Percentiles rank a stretch among this genome's conserved stretches.
phyloP scores from a whole-genome alignment of 2,113 vertebrate genomes.

The Thamnophis sirtalis region DNA sequence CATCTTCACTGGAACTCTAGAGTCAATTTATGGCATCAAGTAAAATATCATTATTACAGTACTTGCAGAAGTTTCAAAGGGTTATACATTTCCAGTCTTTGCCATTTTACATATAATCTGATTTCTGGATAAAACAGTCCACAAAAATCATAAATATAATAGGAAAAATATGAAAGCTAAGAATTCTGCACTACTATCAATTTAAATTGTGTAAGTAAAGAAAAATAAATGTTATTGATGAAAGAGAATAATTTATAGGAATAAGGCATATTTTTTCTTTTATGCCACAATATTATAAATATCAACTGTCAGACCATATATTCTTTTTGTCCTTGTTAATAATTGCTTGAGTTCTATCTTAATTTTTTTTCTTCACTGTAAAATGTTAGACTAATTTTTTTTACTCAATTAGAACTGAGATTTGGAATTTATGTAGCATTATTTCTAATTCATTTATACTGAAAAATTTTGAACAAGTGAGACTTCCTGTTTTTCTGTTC shows the following conservation, averaged over 20 bases:
- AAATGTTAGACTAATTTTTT: neutral
- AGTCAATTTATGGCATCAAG: neutral
- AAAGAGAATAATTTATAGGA: neutral
- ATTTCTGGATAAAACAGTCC: neutral
- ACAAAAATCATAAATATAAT: neutral
- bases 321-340: neutral
- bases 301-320: too few species aligned
- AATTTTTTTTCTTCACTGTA: neutral
- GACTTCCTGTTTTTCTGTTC: neutral
- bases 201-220: neutral
- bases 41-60: neutral
- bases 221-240: neutral
- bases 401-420: neutral
- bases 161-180: neutral
- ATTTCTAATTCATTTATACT: neutral
- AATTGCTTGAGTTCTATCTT: neutral
- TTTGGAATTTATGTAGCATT: neutral
- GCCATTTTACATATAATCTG: neutral
- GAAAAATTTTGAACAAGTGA: neutral
- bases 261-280: neutral
- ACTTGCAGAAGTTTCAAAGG: neutral
- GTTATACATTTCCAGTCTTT: neutral
- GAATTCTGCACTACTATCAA: neutral
- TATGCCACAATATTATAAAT: neutral
- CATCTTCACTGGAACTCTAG: rapidly evolving